Base-by-base conservation (phyloP, 1,140 invertebrate genomes). In the Mercenaria mercenaria region DNA sequence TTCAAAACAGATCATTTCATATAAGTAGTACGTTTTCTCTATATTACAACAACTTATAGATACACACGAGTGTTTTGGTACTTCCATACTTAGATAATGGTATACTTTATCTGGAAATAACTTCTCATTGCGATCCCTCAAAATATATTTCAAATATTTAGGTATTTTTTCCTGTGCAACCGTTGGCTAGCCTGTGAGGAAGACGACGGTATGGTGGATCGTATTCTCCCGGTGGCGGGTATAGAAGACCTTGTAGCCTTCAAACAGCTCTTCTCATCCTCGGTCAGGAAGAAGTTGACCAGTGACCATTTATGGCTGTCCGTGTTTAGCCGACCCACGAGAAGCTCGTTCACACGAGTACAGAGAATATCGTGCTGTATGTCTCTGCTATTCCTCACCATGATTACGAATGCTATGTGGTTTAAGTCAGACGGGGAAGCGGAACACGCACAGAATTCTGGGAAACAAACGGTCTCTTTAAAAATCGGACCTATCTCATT, bases 261-360 rank as follows among this genome's bases (percentile, higher is more conserved):
- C 91, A 95, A 95, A 89, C 96, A 96, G 69, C 94, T 96, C 37
- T 96, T 96, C 91, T 93, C 93, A 13, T 94, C 95, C 10, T 96
- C 95, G 20, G 93, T 96, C 26, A 93, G 95, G 37, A 96, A 96
- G 90, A 96, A 96, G 90, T 91, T 96, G 34, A 94, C 95, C 39
- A 96, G 96, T 90, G 95, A 95, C 50, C 96, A 96, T 90, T 87
- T 96, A 15, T 96, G 96, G 96, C 87, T 95, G 29, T 95, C 94
- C 13, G 91, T 95, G 0, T 87, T 95, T 23, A 89, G 83, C n/a
- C 85, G 94, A 15, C 95, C 95, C 18, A 88, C 89, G 0, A 82
- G 90, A 37, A 95, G 94, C 76, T 81, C 81, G 0, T 95, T 95
- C 89, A 94, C 94, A 0, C 90, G 94, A 39, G 89, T 92, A 20